These are phyloP conservation scores for Eubasilissa splendida DNA, from an alignment of 2,888 invertebrate genomes.

Conservation along the genomic window DNA sequence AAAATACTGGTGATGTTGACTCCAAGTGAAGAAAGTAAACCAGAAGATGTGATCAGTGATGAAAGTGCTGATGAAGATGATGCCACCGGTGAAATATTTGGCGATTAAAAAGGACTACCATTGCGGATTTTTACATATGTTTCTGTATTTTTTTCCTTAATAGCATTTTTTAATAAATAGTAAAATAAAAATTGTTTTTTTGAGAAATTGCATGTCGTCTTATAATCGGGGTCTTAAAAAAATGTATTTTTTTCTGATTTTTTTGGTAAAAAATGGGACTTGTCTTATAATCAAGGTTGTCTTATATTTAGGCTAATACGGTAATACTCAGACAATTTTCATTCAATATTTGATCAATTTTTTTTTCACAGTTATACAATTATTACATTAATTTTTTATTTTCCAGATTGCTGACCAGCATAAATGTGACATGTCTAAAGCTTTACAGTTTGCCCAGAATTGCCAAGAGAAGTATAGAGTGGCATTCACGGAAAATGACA, in stretches of 20 bases:
- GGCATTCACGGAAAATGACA: conserved; percentile 70
- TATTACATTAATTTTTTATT: conserved; percentile 31
- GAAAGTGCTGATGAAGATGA: neutral
- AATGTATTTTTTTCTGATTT: too few species aligned
- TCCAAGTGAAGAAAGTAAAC: too few species aligned
- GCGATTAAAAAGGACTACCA: too few species aligned
- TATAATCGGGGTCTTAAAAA: too few species aligned
- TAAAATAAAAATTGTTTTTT: neutral
- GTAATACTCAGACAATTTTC: neutral
- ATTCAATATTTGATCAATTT: neutral
- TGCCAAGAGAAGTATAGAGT: conserved; percentile 78
- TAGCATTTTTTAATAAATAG: neutral
- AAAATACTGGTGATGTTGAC: too few species aligned
- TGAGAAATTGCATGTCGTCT: neutral
- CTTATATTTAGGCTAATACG: neutral
- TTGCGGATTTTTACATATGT: neutral
- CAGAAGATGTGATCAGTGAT: neutral
- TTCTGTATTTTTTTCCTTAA: neutral
- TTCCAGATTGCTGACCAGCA: conserved; percentile 72
- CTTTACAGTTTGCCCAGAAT: conserved; percentile 78
- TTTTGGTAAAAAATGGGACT: too few species aligned
- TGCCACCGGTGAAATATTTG: too few species aligned
- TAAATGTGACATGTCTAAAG: conserved; percentile 82
- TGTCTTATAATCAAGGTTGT: too few species aligned
- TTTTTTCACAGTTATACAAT: neutral